Conservation (phyloP, 2,888 invertebrate species). For the Parnassius smintheus region DNA sequence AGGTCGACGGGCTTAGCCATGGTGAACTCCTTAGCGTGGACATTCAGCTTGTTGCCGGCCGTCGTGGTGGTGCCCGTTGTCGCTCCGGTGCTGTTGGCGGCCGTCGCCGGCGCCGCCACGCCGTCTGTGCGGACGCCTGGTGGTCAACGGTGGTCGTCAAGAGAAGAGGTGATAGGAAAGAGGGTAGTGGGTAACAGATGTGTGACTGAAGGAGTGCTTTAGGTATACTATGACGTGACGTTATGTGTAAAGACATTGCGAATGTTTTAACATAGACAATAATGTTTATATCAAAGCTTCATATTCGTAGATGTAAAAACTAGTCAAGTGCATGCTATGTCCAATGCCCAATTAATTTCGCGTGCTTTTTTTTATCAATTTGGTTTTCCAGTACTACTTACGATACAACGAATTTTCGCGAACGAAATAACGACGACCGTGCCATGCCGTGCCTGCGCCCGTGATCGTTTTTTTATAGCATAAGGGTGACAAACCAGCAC, state of each 20-base stretch:
- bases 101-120: constrained; percentile 52
- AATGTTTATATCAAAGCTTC: too few relatives aligned
- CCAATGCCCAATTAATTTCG: too few relatives aligned
- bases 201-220: constrained; percentile 35
- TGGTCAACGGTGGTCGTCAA: constrained; percentile 73
- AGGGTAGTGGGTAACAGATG: constrained; percentile 35
- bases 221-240: constrained; percentile 4
- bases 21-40: constrained; percentile 94
- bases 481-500: too few relatives aligned
- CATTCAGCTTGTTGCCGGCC: constrained; percentile 86
- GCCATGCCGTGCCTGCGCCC: too few relatives aligned
- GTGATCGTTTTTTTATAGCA: too few relatives aligned
- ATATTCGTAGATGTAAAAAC: too few relatives aligned
- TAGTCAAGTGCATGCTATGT: too few relatives aligned
- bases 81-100: constrained; percentile 41
- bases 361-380: too few relatives aligned
- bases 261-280: too few relatives aligned
- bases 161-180: constrained; percentile 73
- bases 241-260: not conserved
- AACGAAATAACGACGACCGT: too few relatives aligned
- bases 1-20: constrained; percentile 85
- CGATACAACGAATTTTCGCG: too few relatives aligned
- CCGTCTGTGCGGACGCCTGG: constrained; percentile 84
- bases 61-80: constrained; percentile 43
- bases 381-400: too few relatives aligned